phyloP scores from a whole-genome alignment of 2,888 invertebrate genomes.

The Diarsia brunnea region DNA sequence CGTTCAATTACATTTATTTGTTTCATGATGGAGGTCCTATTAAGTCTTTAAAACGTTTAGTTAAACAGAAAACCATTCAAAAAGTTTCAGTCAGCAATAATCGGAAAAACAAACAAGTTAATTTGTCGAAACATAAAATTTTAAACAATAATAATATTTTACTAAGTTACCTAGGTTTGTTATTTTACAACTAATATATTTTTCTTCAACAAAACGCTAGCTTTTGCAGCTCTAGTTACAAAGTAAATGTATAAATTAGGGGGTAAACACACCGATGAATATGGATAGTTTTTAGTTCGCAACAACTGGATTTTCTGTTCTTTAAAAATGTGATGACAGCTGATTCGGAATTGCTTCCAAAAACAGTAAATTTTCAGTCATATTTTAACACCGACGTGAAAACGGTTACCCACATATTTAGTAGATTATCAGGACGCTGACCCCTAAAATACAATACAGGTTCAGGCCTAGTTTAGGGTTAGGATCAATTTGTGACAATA shows the following conservation, averaged over 20 bases:
- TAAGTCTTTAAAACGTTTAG: neutral
- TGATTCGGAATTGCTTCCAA: neutral
- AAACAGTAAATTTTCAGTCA: neutral
- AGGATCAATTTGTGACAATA: too few relatives aligned
- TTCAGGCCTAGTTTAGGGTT: too few relatives aligned
- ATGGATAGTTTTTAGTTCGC: neutral
- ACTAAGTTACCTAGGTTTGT: conserved; percentile 30
- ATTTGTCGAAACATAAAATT: conserved; percentile 8
- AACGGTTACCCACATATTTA: too few relatives aligned
- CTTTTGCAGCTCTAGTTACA: conserved; percentile 2
- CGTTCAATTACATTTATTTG: neutral
- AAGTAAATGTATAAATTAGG: neutral
- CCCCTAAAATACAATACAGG: too few relatives aligned
- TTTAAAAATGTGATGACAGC: neutral
- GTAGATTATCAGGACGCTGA: too few relatives aligned
- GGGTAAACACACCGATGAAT: neutral
- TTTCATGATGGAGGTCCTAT: neutral
- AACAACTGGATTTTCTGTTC: neutral
- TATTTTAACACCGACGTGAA: too few relatives aligned
- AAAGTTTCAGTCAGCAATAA: conserved; percentile 46
- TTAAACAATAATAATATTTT: conserved; percentile 11
- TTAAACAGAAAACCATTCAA: conserved; percentile 5
- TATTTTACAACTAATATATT: conserved; percentile 41
- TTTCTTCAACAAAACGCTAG: conserved; percentile 17
- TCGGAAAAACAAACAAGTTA: conserved; percentile 27